phyloP scores from a whole-genome alignment of 2,797 vertebrate species.

The Sebastes matsubarae region DNA sequence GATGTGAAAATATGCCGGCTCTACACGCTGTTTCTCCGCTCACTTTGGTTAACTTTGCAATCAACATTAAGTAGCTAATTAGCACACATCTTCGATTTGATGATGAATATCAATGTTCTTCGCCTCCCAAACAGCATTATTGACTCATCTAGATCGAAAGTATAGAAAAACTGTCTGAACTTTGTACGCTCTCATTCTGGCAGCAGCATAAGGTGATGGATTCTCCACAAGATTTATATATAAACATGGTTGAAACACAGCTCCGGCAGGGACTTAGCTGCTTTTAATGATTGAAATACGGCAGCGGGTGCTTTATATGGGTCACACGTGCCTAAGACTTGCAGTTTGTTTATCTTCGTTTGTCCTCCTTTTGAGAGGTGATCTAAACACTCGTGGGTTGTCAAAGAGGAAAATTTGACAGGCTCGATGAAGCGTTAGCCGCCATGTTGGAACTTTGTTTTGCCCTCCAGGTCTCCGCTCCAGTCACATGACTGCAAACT shows the following conservation, averaged over 20 bases:
- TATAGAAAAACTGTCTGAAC: background rate
- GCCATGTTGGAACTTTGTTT: background rate
- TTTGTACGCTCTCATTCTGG: background rate
- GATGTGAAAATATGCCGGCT: too few relatives aligned
- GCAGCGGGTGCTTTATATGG: background rate
- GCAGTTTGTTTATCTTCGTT: background rate
- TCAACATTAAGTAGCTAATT: background rate
- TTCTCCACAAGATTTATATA: background rate
- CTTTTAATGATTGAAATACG: background rate
- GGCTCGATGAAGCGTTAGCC: background rate
- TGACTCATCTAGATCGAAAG: background rate
- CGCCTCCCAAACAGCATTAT: background rate
- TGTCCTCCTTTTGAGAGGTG: background rate
- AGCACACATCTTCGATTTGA: background rate
- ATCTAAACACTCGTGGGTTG: background rate
- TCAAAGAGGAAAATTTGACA: background rate
- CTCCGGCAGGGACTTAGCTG: background rate
- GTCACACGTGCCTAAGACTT: background rate
- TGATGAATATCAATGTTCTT: background rate
- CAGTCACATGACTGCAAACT: background rate
- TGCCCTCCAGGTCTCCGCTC: background rate
- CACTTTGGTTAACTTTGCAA: background rate
- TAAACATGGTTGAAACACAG: background rate
- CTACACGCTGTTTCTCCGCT: background rate
- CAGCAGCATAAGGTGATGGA: background rate